Base-by-base conservation (phyloP, 2,797 vertebrate species). In the Lagorchestes hirsutus region DNA sequence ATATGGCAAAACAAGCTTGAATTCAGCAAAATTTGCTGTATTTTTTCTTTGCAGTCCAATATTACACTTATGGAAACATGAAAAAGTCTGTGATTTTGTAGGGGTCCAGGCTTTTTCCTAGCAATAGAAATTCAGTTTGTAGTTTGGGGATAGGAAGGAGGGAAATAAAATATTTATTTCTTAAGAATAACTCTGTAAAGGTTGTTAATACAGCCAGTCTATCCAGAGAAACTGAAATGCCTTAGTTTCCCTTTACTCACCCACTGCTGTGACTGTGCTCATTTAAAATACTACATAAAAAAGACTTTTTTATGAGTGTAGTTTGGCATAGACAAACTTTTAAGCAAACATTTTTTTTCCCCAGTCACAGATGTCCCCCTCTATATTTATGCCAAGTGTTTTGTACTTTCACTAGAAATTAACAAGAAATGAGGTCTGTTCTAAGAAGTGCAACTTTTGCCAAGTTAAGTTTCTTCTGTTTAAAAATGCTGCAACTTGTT, bases 71-170 rank as follows among this genome's bases (percentile, higher is more conserved):
- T 91, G 94, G 92, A 96, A 96, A 74, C 91, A 93, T 59, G 56
- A 92, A 95, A 96, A 96, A 54, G 55, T 55, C 50, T 55, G 67
- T 93, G 57, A 56, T 74, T 93, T 92, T 95, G 95, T 52, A 96
- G 92, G 95, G 90, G 67, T 91, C n/a, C 96, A 54, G 93, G 90
- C 27, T 95, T 95, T 97, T 94, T n/a, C 57, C 82, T 94, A 59
- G 95, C 5, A 95, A 92, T 92, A 5, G 22, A 62, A n/a, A 55
- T 90, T 94, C 93, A 90, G 92, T 95, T 96, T 62, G 93, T 93
- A 92, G 82, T 46, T n/a, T 93, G 93, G n/a, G 52, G 95, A 62
- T 91, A 55, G 9, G 4, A 4, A 56, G 29, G 40, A 0, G 27
- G 59, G 11, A 58, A 82, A 91, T 93, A 31, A 93, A 95, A 92